Evolutionary conservation across 2,888 invertebrate genomes (phyloP), one percentile per base, ranked within the genome.

Genomic region (Lycophotia porphyrea): DNA sequence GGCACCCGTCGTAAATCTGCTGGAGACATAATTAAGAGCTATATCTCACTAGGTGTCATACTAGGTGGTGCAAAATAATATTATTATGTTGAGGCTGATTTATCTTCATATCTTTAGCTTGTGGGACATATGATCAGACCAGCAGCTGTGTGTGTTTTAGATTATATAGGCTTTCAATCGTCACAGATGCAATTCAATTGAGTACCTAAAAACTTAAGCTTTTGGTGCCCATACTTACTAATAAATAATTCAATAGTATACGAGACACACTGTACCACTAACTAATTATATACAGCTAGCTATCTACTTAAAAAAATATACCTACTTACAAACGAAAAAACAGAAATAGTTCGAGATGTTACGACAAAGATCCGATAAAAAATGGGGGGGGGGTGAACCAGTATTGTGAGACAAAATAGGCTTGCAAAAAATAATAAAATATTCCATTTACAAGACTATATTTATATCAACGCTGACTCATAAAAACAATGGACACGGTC

Each of bases 11-110:
- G 44, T 80, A 80, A 80, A 84, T 84, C 84, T 49, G 31, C 55
- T 34, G 34, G 67, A 77, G 69, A 77, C 39, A 71, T 78, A 72
- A 84, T 81, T 81, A 72, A 69, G 72, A 65, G 60, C 72, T 72
- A 71, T 81, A 68, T 71, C 68, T 80, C 70, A 83, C 58, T 64
- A 27, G 63, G 78, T 79, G 77, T 82, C 82, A 58, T 58, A n/a
- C n/a, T n/a, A n/a, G n/a, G n/a, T n/a, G n/a, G 34, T 47, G 82
- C 77, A n/a, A 76, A 67, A 47, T 76, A 76, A 31, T 64, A 76
- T 55, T 47, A 39, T 61, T 70, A 68, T 60, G 44, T 82, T 18
- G 18, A n/a, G 44, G 21, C n/a, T 64, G 55, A 68, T 82, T 64
- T 78, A 79, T 79, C 49, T 68, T 69, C 68, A 34, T 67, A 64